Percentiles rank a stretch among this genome's conserved stretches.
Conservation (phyloP, 2,888 invertebrate species). For the Drepanosiphum platanoidis region DNA sequence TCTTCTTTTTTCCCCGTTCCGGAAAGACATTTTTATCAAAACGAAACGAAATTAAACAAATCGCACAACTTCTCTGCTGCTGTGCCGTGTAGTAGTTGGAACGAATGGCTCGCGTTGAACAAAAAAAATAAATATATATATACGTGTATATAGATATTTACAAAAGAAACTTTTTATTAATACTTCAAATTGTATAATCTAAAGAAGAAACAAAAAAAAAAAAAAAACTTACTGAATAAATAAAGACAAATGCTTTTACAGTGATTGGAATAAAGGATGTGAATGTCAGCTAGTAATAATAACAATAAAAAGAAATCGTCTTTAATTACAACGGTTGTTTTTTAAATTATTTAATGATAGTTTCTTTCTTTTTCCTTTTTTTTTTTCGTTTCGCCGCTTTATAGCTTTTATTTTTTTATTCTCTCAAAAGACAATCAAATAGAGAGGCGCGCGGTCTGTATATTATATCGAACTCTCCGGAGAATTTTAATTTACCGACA, state of each 20-base stretch:
- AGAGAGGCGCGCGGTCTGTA: neutral
- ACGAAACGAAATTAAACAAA: conserved; percentile 56
- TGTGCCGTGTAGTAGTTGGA: neutral
- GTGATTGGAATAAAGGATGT: conserved; percentile 49
- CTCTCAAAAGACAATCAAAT: conserved; percentile 7
- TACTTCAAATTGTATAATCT: conserved; percentile 40
- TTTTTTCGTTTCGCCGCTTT: neutral
- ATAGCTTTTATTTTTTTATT: no score
- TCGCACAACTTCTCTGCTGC: conserved; percentile 7
- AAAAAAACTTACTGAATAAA: conserved; percentile 11
- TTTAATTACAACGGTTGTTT: conserved; percentile 35
- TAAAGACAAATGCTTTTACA: conserved; percentile 36
- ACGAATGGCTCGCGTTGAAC: conserved; percentile 10
- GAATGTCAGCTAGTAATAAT: neutral
- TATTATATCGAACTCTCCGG: no score
- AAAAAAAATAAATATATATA: neutral
- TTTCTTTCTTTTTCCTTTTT: neutral
- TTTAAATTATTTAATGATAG: conserved; percentile 32
- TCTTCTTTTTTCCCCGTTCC: neutral
- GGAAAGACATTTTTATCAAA: conserved; percentile 54
- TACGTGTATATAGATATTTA: no score
- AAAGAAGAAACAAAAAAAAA: neutral
- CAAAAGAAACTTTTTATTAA: conserved; percentile 41
- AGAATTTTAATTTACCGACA: neutral
- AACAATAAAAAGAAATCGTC: conserved; percentile 18